These are phyloP conservation scores for Zoanthus sansibaricus DNA, from an alignment of 92 coral and sea anemone genomes.

Conservation along the genomic window DNA sequence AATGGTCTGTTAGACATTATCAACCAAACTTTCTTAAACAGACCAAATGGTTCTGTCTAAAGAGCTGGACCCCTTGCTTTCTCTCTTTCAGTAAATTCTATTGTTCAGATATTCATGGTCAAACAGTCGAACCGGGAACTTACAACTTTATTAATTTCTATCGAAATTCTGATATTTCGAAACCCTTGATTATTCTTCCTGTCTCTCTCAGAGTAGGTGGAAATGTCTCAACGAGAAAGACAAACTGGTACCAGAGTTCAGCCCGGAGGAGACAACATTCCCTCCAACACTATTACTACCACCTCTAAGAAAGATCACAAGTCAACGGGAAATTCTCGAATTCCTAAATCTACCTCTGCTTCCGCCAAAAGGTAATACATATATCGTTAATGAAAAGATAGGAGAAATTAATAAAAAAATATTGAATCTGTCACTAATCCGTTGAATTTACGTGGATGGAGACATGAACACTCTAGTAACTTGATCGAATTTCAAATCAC, in stretches of 20 bases:
- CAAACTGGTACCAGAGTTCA: constrained; percentile 33
- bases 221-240: constrained; percentile 40
- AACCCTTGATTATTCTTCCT: background rate
- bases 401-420: background rate
- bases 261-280: constrained; percentile 1
- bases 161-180: background rate
- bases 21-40: background rate
- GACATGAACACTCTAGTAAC: constrained; percentile 14
- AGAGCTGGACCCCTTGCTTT: background rate
- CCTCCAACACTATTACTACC: constrained; percentile 2
- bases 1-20: background rate
- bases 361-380: constrained; percentile 91
- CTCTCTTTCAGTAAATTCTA: background rate
- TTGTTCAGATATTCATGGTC: constrained; percentile 15
- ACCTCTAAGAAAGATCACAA: constrained; percentile 41
- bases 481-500: constrained; percentile 12
- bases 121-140: background rate
- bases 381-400: background rate
- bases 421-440: background rate
- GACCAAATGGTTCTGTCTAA: background rate
- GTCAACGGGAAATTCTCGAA: constrained; percentile 56
- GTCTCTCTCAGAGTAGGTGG: constrained; percentile 7
- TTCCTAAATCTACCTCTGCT: constrained; percentile 80
- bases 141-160: background rate
- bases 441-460: constrained; percentile 1